Evolutionary conservation across 2,113 vertebrate species (phyloP), one percentile per base, ranked within the genome.

Genomic region (Syngnathoides biaculeatus): DNA sequence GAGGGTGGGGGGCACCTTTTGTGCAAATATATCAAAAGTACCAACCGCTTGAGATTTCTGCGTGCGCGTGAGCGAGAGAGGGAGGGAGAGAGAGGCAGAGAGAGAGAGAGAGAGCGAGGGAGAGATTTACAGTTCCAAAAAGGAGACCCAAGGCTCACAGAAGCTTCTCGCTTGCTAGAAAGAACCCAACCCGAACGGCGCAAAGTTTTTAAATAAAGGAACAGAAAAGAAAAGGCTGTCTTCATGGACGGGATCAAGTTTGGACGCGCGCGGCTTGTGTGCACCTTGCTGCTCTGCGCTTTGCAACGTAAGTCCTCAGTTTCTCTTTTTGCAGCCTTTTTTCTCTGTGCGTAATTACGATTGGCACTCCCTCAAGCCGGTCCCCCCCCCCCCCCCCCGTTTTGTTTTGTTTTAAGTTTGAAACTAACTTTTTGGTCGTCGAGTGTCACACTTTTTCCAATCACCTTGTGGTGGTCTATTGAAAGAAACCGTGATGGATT

Each of bases 11-110:
- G 88, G 90, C 83, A 92, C 90, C 91, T 92, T 92, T 93, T 92
- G 91, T 93, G 89, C 84, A 89, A 89, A 91, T 90, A 93, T 89
- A 93, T 92, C 90, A 92, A 83, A 85, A 81, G 87, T 87, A 87
- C 87, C 83, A 89, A 69, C 83, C 84, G 90, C 89, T 84, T 92
- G 90, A 91, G 85, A 90, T 93, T 92, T 90, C 92, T 82, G 45
- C 56, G 79, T 66, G 75, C 53, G 68, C 52, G 74, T 35, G 78
- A 79, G 67, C 71, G n/a, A n/a, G n/a, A n/a, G n/a, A n/a, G n/a
- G n/a, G n/a, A n/a, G n/a, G n/a, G n/a, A n/a, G n/a, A n/a, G 79
- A 68, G 61, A 67, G 67, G 64, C 73, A 43, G 64, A 48, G 69
- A 43, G 59, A 60, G 56, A 55, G 56, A 57, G 50, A 56, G 66